These are phyloP conservation scores for Sminthurides aquaticus DNA, from an alignment of 2,888 invertebrate genomes.

Conservation along the genomic window DNA sequence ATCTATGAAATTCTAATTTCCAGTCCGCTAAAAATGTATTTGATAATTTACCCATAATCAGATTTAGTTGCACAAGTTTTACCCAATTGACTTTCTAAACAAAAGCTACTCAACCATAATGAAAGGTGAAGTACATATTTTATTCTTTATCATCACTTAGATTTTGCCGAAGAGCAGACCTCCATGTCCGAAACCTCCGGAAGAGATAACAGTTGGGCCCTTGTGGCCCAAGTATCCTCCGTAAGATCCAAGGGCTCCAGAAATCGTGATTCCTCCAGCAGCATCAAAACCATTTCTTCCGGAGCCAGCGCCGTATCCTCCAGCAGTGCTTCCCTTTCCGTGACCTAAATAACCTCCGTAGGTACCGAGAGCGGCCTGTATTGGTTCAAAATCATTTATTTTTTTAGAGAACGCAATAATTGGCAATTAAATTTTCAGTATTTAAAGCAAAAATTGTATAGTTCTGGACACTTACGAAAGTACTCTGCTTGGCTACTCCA, in stretches of 20 bases:
- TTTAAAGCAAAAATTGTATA: background rate
- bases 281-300: conserved; percentile 12
- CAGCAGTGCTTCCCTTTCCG: conserved; percentile 16
- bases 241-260: conserved; percentile 27
- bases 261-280: conserved; percentile 26
- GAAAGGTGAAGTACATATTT: no score
- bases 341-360: conserved; percentile 28
- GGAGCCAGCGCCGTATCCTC: conserved; percentile 22
- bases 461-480: conserved; percentile 25
- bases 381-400: background rate
- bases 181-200: conserved; percentile 29
- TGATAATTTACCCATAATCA: no score
- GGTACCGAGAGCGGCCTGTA: conserved; percentile 23
- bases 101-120: no score
- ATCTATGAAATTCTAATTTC: no score
- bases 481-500: conserved; percentile 29
- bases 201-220: conserved; percentile 25
- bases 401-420: no score
- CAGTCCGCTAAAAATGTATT: no score
- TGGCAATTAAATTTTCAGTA: no score
- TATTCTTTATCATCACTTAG: no score
- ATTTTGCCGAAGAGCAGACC: conserved; percentile 31
- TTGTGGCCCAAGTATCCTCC: conserved; percentile 25
- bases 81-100: no score
- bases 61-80: no score